Base-by-base conservation (phyloP, 2,797 vertebrate genomes). In the Macropodus opercularis region DNA sequence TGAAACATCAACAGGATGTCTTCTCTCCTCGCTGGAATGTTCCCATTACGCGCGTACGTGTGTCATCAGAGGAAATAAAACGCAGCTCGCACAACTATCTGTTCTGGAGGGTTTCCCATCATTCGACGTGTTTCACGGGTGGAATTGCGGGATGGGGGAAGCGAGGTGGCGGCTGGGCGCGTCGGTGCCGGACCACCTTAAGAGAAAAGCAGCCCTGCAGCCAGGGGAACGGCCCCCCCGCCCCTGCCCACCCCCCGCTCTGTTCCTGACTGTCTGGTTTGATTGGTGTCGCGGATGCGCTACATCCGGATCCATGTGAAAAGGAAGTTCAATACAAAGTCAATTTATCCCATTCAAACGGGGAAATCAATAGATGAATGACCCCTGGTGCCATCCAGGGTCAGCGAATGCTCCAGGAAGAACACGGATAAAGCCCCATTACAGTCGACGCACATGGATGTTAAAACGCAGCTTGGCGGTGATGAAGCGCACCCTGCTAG, bases 261-360 rank as follows among this genome's bases (percentile, higher is more conserved):
- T 75, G 84, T 85, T 73, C 77, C 79, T 84, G 84, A 84, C 87
- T 89, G 87, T 91, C 89, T 91, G 91, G 78, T 90, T 89, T 90
- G 85, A 91, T 91, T 88, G 87, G 90, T 88, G 91, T 90, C 62
- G 86, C 85, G 89, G 90, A 92, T 92, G 90, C 88, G 53, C 65
- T 65, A 84, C 80, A 91, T 90, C 89, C 82, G 90, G 92, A 90
- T 92, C 84, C 89, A 92, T 91, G 84, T 85, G 82, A 89, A 90
- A 90, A 80, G 84, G 79, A 92, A 90, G 90, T 92, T 91, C 91
- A 88, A 80, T 89, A 83, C 91, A 87, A 90, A 90, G 91, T 91
- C 89, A 89, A 90, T 92, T 84, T 89, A 88, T 91, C 85, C 87
- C 14, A 87, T 92, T 93, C 86, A 91, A 63, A 91, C 91, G 91